Evolutionary conservation across 1,140 invertebrate species (phyloP), one percentile per base, ranked within the genome.

Genomic region (Mamestra configurata): DNA sequence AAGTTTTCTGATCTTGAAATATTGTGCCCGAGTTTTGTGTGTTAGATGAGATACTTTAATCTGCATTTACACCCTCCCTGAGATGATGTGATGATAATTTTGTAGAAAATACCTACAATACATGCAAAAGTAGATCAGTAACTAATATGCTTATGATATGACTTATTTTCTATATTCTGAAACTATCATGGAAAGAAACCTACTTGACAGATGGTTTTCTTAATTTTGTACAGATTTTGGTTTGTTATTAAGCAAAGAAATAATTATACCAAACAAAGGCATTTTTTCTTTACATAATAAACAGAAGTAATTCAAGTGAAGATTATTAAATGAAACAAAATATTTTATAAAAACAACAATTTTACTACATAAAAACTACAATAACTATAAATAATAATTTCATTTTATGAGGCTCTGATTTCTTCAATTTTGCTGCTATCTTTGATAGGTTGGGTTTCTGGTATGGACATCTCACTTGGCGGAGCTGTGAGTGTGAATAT

Each of bases 401-500:
- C 22, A 43, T 10, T 13, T 31, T 31, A 31, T 31, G 27, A 31
- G 1, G 15, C 11, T 51, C 15, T 51, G n/a, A 15, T 46, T 68
- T 77, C 31, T 77, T 79, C 72, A 31, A 80, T 77, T 70, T 83
- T 70, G 43, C 57, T 68, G 10, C 15, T 43, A 35, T 88, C 76
- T 43, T 81, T 77, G 8, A 80, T 82, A 68, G 86, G 88, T 43
- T 90, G 86, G n/a, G 87, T 90, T 83, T 95, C 93, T 82, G 82
- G 89, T 73, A 92, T 49, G 4, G 91, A 77, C 2, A 95, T 79
- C 71, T 94, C 92, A 35, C 82, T 82, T 18, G 90, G 77, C 13
- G 94, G 94, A 7, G 96, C 95, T 61, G 90, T 88, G 31, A 96
- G 92, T 73, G 96, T 98, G 88, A 99, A 99, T 20, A 99, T 95